phyloP scores from a whole-genome alignment of 2,888 invertebrate species.

The Troides aeacus region DNA sequence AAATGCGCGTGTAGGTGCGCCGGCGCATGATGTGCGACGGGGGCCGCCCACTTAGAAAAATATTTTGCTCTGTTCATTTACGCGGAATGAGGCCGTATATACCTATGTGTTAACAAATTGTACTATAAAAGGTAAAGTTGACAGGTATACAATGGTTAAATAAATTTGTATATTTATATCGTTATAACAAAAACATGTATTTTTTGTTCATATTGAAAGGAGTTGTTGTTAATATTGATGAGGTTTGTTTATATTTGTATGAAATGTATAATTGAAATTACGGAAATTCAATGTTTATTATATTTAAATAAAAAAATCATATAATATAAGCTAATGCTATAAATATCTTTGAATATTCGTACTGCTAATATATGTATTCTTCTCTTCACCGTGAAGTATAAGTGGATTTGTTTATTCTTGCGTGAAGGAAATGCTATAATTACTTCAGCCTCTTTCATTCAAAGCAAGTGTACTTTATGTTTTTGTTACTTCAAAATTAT shows the following conservation, averaged over 20 bases:
- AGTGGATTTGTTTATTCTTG: constrained; percentile 12
- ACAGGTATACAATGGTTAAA: too few relatives aligned
- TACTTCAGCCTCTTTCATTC: background rate
- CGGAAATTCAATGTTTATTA: too few relatives aligned
- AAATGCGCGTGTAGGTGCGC: constrained; percentile 54
- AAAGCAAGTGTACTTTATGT: background rate
- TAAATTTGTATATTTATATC: too few relatives aligned
- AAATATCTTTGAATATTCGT: background rate
- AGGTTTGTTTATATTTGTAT: too few relatives aligned
- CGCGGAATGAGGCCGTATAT: constrained; percentile 8
- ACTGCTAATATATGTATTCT: constrained; percentile 11
- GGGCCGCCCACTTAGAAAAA: constrained; percentile 62
- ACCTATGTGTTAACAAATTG: constrained; percentile 1
- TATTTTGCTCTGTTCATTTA: constrained; percentile 29
- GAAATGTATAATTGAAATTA: too few relatives aligned
- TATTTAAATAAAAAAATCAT: too few relatives aligned
- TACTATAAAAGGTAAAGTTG: background rate
- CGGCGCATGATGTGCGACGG: constrained; percentile 61
- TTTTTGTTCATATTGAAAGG: background rate
- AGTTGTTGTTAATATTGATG: background rate
- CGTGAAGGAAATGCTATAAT: constrained; percentile 1
- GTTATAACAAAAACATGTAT: background rate
- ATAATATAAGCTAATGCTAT: background rate
- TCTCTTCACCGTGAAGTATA: background rate
- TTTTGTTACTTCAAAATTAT: too few relatives aligned